phyloP scores from a whole-genome alignment of 2,888 invertebrate genomes.

The Luperina nickerlii region DNA sequence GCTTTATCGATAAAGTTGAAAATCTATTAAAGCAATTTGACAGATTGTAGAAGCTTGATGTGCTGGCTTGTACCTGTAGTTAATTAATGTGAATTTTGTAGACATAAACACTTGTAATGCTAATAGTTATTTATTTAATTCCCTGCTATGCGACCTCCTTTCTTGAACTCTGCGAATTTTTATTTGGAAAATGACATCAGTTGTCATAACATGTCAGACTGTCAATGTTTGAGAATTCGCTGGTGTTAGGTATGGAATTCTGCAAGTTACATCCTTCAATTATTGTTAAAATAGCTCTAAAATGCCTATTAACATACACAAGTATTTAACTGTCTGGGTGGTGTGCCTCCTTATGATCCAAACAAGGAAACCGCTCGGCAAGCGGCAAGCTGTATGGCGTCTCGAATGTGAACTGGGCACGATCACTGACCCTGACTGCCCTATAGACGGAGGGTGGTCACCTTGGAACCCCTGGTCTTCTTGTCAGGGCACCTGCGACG shows the following conservation, averaged over 20 bases:
- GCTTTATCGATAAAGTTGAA: too few relatives aligned
- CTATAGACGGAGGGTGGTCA: slow-evolving; percentile 88
- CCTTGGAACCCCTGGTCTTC: slow-evolving; percentile 86
- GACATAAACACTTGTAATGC: slow-evolving; percentile 26
- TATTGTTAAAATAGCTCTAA: not conserved
- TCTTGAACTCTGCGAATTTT: not conserved
- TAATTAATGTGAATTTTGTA: slow-evolving; percentile 23
- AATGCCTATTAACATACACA: slow-evolving; percentile 52
- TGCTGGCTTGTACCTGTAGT: not conserved
- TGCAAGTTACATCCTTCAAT: not conserved
- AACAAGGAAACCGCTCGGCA: slow-evolving; percentile 76
- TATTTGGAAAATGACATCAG: slow-evolving; percentile 19
- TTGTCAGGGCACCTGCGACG: slow-evolving; percentile 87
- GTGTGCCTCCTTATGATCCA: slow-evolving; percentile 54
- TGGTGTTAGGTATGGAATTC: not conserved
- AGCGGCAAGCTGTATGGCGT: slow-evolving; percentile 81
- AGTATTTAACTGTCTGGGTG: slow-evolving; percentile 48
- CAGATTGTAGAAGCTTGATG: too few relatives aligned
- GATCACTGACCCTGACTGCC: slow-evolving; percentile 81
- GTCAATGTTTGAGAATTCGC: not conserved
- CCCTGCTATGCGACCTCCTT: slow-evolving; percentile 17
- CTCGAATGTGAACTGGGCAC: slow-evolving; percentile 85
- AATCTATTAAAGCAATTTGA: too few relatives aligned
- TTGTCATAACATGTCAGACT: slow-evolving; percentile 29
- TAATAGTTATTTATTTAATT: slow-evolving; percentile 17